Evolutionary conservation across 2,888 invertebrate genomes (phyloP), one percentile per base, ranked within the genome.

Genomic region (Lamproptera curius): DNA sequence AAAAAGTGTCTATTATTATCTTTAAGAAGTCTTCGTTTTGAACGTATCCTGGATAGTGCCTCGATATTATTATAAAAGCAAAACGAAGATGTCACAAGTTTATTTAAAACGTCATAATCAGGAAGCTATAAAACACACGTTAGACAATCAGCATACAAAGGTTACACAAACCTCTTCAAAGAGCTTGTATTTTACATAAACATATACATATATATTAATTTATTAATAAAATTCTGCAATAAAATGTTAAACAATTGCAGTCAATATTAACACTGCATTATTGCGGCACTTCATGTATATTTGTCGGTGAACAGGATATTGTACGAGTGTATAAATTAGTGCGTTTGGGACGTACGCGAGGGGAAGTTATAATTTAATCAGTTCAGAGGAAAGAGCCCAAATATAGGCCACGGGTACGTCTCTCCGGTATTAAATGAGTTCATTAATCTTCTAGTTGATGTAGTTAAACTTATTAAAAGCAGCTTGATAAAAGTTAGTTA

Each of bases 281-380:
- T 17, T 20, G 4, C 35, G 13, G 8, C 5, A 15, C 10, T 6
- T 20, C 14, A 28, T n/a, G n/a, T n/a, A n/a, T n/a, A n/a, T n/a
- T n/a, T n/a, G n/a, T n/a, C n/a, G n/a, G n/a, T n/a, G 40, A 14
- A 13, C 37, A 47, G 42, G 37, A 47, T 33, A 42, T 48, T 36
- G 36, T 42, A 41, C 11, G 31, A 31, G 31, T 31, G 31, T 31
- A 34, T 48, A 48, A 39, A 23, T 47, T 34, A 47, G 31, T 35
- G 42, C 16, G 16, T 33, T 38, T 16, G 26, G 16, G 42, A 33
- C 37, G 11, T 8, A 38, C 3, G 36, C 11, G 9, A 38, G 33
- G 20, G 48, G 48, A 42, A 48, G 38, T 38, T 38, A 33, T 42
- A 39, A 42, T 34, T 48, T 34, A 48, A 42, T 48, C 34, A 48